These are phyloP conservation scores for Clarias laeviceps DNA, from an alignment of 2,797 vertebrate genomes.

Conservation along the genomic window DNA sequence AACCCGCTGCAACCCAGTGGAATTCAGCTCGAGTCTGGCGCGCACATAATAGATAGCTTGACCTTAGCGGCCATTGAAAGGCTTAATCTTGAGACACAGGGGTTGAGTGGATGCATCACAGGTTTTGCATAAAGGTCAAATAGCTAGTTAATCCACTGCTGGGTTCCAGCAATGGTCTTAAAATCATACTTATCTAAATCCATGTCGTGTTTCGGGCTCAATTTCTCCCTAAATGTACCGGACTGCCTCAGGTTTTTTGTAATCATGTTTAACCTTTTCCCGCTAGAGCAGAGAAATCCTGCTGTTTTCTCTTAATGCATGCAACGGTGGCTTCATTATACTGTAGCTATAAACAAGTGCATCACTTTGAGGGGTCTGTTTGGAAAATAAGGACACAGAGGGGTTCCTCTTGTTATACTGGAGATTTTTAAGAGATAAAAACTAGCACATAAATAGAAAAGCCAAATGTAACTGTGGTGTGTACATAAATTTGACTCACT, in stretches of 20 bases:
- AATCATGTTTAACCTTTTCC: not conserved
- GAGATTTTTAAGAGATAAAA: not conserved
- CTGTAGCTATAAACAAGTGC: too few species aligned
- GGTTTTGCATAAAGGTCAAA: conserved; percentile 55
- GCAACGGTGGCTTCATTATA: not conserved
- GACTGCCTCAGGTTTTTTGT: not conserved
- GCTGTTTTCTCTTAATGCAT: not conserved
- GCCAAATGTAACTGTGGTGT: not conserved
- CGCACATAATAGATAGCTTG: conserved; percentile 47
- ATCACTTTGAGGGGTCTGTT: not conserved
- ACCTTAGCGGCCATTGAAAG: conserved; percentile 55
- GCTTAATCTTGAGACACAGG: conserved; percentile 53
- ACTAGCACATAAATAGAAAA: not conserved
- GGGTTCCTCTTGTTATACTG: not conserved
- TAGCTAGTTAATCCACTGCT: conserved; percentile 54
- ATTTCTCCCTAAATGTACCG: not conserved
- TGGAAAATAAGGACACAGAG: not conserved
- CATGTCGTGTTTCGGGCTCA: not conserved
- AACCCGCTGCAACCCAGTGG: conserved; percentile 30
- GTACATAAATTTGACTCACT: not conserved
- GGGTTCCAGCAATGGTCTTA: conserved; percentile 33
- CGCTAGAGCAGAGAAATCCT: not conserved
- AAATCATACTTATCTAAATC: conserved; percentile 34
- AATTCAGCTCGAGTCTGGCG: conserved; percentile 38
- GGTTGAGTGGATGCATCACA: conserved; percentile 54